Evolutionary conservation across 2,888 invertebrate species (phyloP).

Genomic region (Cepaea hortensis): DNA sequence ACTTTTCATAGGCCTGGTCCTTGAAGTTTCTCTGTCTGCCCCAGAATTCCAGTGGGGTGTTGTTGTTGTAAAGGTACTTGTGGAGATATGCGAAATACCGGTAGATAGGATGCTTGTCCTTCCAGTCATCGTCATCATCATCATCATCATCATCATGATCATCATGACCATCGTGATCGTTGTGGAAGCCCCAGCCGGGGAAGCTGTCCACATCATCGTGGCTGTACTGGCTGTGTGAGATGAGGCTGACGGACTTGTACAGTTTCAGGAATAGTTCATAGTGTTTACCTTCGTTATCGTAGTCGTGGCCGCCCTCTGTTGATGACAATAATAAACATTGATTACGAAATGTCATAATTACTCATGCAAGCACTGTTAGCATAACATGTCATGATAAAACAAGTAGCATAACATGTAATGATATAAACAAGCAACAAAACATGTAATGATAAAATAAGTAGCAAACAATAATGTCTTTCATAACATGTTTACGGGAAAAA

Average conservation of each 20-base stretch:
- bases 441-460: too few relatives aligned
- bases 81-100: slow-evolving; percentile 1
- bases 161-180: neutral
- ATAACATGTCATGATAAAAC: too few relatives aligned
- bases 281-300: neutral
- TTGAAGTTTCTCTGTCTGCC: neutral
- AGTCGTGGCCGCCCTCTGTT: neutral
- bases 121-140: slow-evolving; percentile 26
- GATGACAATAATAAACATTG: neutral
- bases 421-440: too few relatives aligned
- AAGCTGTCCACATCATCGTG: neutral
- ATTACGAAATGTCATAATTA: neutral
- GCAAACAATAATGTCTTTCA: too few relatives aligned
- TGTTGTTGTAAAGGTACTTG: neutral
- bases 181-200: neutral
- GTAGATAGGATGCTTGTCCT: slow-evolving; percentile 26
- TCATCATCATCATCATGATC: slow-evolving; percentile 20
- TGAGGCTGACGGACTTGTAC: neutral
- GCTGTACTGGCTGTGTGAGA: neutral
- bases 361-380: too few relatives aligned
- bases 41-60: neutral
- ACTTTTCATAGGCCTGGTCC: neutral
- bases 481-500: too few relatives aligned
- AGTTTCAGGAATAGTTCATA: slow-evolving; percentile 24
- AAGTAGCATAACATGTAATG: too few relatives aligned